A percentile compares a stretch with the other conserved stretches of the same genome.
Conservation (phyloP, 2,113 vertebrate genomes). For the Neotoma lepida region DNA sequence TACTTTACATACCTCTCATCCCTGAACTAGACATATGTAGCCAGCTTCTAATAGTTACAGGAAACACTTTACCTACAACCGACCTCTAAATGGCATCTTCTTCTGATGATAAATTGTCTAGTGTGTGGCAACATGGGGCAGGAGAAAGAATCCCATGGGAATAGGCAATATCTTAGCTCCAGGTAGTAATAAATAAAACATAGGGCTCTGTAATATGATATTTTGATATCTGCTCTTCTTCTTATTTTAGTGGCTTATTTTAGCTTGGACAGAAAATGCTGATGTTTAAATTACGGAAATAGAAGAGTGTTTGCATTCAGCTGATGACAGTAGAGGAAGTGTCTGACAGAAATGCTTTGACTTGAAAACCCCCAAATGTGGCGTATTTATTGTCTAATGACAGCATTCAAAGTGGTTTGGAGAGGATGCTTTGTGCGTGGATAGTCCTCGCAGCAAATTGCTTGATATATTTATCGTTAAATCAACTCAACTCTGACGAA, state of each 20-base stretch:
- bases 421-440: background rate
- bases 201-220: background rate
- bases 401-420: background rate
- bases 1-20: background rate
- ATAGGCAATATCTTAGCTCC: background rate
- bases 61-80: background rate
- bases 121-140: background rate
- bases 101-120: background rate
- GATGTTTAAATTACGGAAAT: conserved; percentile 65
- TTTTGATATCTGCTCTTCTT: conserved; percentile 44
- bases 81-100: background rate
- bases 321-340: background rate
- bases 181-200: conserved; percentile 62
- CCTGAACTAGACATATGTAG: background rate
- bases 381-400: conserved; percentile 54
- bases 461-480: conserved; percentile 8
- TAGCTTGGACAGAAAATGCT: conserved; percentile 60
- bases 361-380: background rate
- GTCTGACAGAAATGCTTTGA: conserved; percentile 40
- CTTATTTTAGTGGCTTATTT: conserved; percentile 67
- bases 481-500: background rate
- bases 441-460: background rate
- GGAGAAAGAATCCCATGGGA: background rate
- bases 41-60: background rate
- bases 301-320: conserved; percentile 55